These are phyloP conservation scores for Stichopus horrens DNA, from an alignment of 53 echinoderm and acorn worm species.

Conservation along the genomic window DNA sequence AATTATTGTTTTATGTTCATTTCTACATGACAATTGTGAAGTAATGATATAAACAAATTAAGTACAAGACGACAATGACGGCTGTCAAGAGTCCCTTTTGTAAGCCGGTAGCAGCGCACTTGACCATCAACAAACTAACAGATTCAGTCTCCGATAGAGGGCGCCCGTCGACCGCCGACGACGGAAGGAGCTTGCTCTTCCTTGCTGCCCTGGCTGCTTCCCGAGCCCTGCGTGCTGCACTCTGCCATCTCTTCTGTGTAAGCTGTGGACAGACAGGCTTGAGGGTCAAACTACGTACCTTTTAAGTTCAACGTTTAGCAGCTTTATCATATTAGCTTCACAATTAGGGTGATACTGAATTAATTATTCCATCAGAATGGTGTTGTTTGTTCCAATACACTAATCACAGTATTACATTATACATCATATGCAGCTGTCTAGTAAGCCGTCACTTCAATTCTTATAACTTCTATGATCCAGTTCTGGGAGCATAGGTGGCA, in stretches of 20 bases:
- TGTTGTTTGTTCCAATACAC: too few relatives aligned
- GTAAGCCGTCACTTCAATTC: too few relatives aligned
- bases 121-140: neutral
- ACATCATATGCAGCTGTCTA: too few relatives aligned
- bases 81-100: constrained; percentile 18
- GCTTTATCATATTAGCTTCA: too few relatives aligned
- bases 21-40: constrained; percentile 46
- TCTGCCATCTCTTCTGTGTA: constrained; percentile 62
- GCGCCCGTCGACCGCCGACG: neutral
- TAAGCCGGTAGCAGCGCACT: neutral
- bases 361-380: too few relatives aligned
- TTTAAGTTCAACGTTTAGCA: too few relatives aligned
- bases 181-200: constrained; percentile 5
- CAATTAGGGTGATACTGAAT: too few relatives aligned
- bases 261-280: constrained; percentile 35
- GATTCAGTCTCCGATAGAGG: constrained; percentile 23
- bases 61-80: constrained; percentile 16
- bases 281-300: too few relatives aligned
- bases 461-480: too few relatives aligned
- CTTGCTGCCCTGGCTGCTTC: constrained; percentile 41
- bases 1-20: neutral
- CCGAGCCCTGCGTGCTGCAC: constrained; percentile 57
- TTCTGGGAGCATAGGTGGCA: too few relatives aligned
- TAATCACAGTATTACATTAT: too few relatives aligned
- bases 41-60: constrained; percentile 46